A percentile compares a stretch with the other conserved stretches of the same genome.
Conservation (phyloP, 2,888 invertebrate genomes). For the Cybosia mesomella region DNA sequence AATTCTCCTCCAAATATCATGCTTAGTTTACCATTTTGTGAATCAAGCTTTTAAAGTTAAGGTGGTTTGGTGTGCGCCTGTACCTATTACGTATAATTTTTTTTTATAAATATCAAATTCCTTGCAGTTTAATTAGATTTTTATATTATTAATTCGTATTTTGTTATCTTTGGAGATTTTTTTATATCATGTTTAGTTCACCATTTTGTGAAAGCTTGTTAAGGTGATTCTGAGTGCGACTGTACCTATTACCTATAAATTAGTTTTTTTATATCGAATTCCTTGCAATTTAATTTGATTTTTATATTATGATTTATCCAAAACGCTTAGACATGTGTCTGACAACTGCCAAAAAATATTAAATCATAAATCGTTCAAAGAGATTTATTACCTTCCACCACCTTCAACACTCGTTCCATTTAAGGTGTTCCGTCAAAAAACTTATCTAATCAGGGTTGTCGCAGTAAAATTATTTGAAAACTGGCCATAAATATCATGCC, state of each 20-base stretch:
- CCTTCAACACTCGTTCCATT: constrained; percentile 28
- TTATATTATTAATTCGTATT: no score
- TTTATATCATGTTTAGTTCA: no score
- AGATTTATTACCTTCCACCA: constrained; percentile 44
- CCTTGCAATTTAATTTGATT: constrained; percentile 11
- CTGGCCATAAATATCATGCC: constrained; percentile 1
- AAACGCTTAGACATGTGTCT: background rate
- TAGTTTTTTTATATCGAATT: constrained; percentile 15
- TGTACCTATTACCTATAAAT: background rate
- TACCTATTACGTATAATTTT: no score
- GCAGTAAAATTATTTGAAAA: constrained; percentile 9
- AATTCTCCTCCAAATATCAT: no score
- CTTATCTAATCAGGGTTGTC: constrained; percentile 32
- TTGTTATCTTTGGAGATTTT: no score
- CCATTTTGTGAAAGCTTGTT: no score
- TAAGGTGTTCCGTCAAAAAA: constrained; percentile 29
- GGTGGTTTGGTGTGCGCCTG: no score
- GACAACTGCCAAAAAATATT: constrained; percentile 37
- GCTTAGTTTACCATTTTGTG: no score
- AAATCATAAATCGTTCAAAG: constrained; percentile 42
- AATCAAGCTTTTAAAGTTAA: no score
- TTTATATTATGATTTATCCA: background rate
- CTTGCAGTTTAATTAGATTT: no score
- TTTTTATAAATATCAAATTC: no score
- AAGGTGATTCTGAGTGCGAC: no score